Percentiles rank a stretch among this genome's conserved stretches.
Conservation (phyloP, 2,113 vertebrate genomes). For the Nematolebias whitei region DNA sequence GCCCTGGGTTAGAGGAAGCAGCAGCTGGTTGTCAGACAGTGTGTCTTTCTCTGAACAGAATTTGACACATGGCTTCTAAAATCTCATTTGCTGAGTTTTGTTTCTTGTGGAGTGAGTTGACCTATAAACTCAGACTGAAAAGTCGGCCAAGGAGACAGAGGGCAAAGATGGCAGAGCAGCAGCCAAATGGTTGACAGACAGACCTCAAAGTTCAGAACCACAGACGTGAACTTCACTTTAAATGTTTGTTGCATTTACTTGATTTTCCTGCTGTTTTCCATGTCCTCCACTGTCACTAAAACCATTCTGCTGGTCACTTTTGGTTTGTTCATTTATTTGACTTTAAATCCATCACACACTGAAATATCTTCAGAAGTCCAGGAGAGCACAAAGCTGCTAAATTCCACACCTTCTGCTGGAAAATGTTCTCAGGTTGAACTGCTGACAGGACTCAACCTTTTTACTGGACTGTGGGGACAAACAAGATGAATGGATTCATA, state of each 20-base stretch:
- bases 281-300: neutral
- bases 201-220: neutral
- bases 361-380: neutral
- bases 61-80: too few species aligned
- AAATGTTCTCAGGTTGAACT: neutral
- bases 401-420: constrained; percentile 1
- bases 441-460: neutral
- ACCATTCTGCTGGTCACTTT: neutral
- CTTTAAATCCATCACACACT: neutral
- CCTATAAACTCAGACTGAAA: too few species aligned
- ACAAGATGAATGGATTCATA: too few species aligned
- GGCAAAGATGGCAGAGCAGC: neutral
- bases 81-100: too few species aligned
- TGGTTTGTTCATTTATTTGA: too few species aligned
- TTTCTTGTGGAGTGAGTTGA: too few species aligned
- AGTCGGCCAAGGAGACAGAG: neutral
- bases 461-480: neutral
- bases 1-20: too few species aligned
- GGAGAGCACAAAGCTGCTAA: neutral
- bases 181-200: too few species aligned
- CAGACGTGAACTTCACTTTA: neutral
- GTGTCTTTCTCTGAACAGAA: too few species aligned
- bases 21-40: too few species aligned
- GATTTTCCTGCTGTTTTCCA: neutral
- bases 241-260: neutral